Evolutionary conservation across 2,113 vertebrate species (phyloP).

Genomic region (Ellobius talpinus): DNA sequence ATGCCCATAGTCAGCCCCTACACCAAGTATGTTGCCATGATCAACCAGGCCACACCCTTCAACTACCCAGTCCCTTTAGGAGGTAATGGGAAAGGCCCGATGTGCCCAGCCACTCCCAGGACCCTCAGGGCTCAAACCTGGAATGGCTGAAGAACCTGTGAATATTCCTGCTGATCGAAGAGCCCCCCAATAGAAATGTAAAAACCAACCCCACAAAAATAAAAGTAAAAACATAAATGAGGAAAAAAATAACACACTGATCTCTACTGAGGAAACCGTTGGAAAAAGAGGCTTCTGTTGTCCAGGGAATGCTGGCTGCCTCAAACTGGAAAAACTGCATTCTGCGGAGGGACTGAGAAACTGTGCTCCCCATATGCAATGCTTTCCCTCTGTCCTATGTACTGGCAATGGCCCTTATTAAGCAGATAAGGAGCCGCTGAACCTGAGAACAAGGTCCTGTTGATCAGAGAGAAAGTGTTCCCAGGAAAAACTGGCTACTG

Average conservation of each 20-base stretch:
- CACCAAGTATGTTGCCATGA: background rate
- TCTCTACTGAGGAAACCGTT: background rate
- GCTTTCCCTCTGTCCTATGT: fast-evolving
- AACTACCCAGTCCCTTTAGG: background rate
- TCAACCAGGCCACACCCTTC: background rate
- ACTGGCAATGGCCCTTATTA: background rate
- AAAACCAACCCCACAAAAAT: background rate
- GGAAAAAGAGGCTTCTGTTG: background rate
- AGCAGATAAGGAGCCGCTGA: background rate
- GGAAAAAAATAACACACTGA: background rate
- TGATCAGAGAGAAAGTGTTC: fast-evolving
- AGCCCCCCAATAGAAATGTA: background rate
- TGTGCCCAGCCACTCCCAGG: background rate
- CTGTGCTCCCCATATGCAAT: fast-evolving
- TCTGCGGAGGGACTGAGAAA: background rate
- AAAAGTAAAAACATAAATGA: background rate
- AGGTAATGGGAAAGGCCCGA: background rate
- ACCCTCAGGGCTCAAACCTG: background rate
- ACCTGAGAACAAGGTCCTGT: background rate
- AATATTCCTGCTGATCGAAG: background rate
- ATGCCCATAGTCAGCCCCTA: background rate
- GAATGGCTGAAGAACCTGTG: background rate
- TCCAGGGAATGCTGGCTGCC: background rate
- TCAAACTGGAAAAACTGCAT: background rate
- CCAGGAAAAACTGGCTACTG: background rate